Percentiles rank a stretch among this genome's conserved stretches.
Conservation (phyloP, 2,888 invertebrate genomes). For the Meandrusa payeni region DNA sequence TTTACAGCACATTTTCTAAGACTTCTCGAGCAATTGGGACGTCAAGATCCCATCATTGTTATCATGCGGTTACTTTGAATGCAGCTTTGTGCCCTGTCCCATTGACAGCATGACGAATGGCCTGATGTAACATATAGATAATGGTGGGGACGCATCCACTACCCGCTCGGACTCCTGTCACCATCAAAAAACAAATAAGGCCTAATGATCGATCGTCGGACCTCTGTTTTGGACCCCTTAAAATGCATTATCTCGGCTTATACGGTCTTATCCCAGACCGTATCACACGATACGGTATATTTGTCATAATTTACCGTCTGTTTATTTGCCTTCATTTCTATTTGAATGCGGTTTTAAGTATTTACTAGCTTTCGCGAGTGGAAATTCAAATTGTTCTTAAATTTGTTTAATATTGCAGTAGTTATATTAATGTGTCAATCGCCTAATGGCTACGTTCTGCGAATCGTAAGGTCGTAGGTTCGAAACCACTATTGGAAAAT, state of each 20-base stretch:
- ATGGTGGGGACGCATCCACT: slow-evolving; percentile 40
- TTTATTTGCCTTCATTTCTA: slow-evolving; percentile 19
- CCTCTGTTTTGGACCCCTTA: slow-evolving; percentile 67
- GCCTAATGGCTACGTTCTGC: no score
- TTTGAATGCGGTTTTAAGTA: no score
- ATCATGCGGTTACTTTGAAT: slow-evolving; percentile 76
- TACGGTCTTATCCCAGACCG: slow-evolving; percentile 50
- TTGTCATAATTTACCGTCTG: slow-evolving; percentile 32
- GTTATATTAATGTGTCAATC: no score
- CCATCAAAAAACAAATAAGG: slow-evolving; percentile 77
- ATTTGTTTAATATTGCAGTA: no score
- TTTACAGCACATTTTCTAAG: slow-evolving; percentile 24
- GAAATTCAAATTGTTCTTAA: no score
- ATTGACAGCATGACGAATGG: slow-evolving; percentile 78
- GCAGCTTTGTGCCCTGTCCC: slow-evolving; percentile 65
- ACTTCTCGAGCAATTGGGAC: slow-evolving; percentile 25
- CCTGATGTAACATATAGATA: slow-evolving; percentile 68
- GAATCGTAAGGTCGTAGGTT: no score
- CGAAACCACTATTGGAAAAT: no score
- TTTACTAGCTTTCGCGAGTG: no score
- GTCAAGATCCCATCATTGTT: slow-evolving; percentile 49
- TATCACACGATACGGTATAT: slow-evolving; percentile 44
- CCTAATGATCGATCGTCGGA: slow-evolving; percentile 75
- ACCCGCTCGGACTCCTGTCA: slow-evolving; percentile 64
- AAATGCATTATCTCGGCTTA: slow-evolving; percentile 63